Evolutionary conservation across 2,797 vertebrate genomes (phyloP).

Genomic region (Ctenopoma kingsleyae): DNA sequence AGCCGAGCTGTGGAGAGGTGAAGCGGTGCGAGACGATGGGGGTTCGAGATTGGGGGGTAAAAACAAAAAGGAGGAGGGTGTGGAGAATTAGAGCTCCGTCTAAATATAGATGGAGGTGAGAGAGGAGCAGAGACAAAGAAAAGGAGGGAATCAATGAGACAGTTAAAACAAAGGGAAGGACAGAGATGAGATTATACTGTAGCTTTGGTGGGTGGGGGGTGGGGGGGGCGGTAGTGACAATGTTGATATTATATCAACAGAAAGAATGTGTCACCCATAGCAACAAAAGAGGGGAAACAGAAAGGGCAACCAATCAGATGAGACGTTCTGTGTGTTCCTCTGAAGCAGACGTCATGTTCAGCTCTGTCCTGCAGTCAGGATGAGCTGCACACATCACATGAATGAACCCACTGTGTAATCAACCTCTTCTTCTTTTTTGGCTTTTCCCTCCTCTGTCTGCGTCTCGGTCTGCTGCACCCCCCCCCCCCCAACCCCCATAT

Average conservation of each 20-base stretch:
- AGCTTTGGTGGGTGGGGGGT: conserved; percentile 1
- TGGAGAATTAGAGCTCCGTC: conserved; percentile 31
- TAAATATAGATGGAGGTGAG: conserved; percentile 64
- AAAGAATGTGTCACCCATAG: conserved; percentile 72
- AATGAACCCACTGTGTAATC: conserved; percentile 53
- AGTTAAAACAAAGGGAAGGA: conserved; percentile 67
- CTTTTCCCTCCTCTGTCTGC: neutral
- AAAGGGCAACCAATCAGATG: conserved; percentile 58
- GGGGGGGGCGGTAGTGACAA: conserved; percentile 29
- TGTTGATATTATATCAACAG: conserved; percentile 67
- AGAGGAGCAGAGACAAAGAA: conserved; percentile 65
- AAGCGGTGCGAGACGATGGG: conserved; percentile 1
- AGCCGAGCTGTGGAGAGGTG: conserved; percentile 51
- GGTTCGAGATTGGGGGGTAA: conserved; percentile 14
- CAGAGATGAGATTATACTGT: conserved; percentile 49
- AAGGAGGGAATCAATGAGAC: conserved; percentile 54
- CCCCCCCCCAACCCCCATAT: neutral
- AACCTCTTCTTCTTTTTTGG: conserved; percentile 1
- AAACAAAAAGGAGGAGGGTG: conserved; percentile 23
- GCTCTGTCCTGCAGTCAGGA: conserved; percentile 11
- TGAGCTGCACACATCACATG: conserved; percentile 17
- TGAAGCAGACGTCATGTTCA: conserved; percentile 51
- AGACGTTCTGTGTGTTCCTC: conserved; percentile 33
- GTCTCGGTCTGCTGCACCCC: conserved; percentile 1
- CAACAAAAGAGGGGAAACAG: conserved; percentile 63